Evolutionary conservation across 1,140 invertebrate species (phyloP), one percentile per base, ranked within the genome.

Genomic region (Zaprionus gabonicus): DNA sequence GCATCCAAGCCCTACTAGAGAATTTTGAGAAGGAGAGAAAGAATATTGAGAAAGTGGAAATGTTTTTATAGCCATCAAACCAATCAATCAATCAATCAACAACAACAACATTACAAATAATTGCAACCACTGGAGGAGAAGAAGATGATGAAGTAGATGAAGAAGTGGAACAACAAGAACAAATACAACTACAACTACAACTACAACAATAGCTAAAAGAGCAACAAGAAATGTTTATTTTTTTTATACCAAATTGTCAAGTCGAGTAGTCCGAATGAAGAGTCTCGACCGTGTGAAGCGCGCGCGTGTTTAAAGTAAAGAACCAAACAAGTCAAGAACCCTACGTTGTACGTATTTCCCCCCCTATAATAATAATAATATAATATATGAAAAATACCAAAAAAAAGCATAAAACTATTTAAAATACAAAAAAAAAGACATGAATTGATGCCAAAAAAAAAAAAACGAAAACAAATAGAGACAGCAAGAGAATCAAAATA

Each of bases 1-100:
- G 95, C 96, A 67, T 96, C 96, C 81, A 96, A 96, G 94, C 96
- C 96, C 78, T 97, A 97, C 93, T 97, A 97, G 59, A 17, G 41
- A 46, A 9, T 1, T 6, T 6, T 2, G 15, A 5, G 17, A 46
- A 25, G 66, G 38, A 53, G 62, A 23, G 2, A 60, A 9, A 46
- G 41, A 38, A 66, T 38, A 28, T 38, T 28, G 59, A 27, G 27
- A 74, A 74, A 69, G 53, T 51, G 13, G 4, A 25, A 71, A 55
- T 41, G 60, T 53, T 53, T 38, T 51, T 49, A 51, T 59, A 67
- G 34, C 44, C 25, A 68, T 28, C 53, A 71, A 56, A 34, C 31
- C 31, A 10, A 34, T 34, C 9, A 34, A 34, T 10, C 28, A 31
- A 28, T 28, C 28, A 28, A 28, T 6, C 31, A 31, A 44, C 4